Percentiles rank a stretch among this genome's conserved stretches.
Evolutionary conservation across 2,113 vertebrate species (phyloP).

Genomic region (Cryptoleucopteryx plumbea): DNA sequence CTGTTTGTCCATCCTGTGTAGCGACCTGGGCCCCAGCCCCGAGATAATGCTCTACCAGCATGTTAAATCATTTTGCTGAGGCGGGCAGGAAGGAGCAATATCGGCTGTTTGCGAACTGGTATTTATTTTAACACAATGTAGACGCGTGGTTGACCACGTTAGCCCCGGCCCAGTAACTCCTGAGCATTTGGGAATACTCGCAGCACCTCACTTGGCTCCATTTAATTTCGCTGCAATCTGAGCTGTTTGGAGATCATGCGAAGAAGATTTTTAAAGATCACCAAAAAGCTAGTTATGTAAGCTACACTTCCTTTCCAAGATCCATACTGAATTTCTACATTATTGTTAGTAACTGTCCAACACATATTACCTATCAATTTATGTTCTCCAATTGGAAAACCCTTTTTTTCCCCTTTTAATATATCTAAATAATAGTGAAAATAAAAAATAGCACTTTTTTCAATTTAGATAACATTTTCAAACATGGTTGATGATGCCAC

Average conservation of each 20-base stretch:
- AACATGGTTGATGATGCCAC: not conserved
- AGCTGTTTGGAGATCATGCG: not conserved
- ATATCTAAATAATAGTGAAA: not conserved
- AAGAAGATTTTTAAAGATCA: not conserved
- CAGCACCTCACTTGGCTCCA: not conserved
- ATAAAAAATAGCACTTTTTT: not conserved
- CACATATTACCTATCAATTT: not conserved
- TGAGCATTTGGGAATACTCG: not conserved
- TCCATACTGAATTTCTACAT: not conserved
- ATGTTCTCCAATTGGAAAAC: not conserved
- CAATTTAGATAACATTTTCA: not conserved
- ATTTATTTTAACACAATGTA: not conserved
- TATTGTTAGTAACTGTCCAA: not conserved
- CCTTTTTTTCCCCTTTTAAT: not conserved
- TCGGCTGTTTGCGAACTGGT: not conserved
- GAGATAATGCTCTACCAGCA: fast-evolving
- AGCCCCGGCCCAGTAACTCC: not conserved
- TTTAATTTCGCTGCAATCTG: not conserved
- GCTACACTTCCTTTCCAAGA: not conserved
- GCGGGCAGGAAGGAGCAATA: not conserved
- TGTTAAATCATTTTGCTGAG: not conserved
- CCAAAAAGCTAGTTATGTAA: not conserved
- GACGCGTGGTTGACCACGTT: fast-evolving
- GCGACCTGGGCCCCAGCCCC: not conserved
- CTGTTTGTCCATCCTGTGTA: not conserved